These are phyloP conservation scores for Lophotis ruficrista DNA, from an alignment of 2,113 vertebrate species.

Conservation along the genomic window DNA sequence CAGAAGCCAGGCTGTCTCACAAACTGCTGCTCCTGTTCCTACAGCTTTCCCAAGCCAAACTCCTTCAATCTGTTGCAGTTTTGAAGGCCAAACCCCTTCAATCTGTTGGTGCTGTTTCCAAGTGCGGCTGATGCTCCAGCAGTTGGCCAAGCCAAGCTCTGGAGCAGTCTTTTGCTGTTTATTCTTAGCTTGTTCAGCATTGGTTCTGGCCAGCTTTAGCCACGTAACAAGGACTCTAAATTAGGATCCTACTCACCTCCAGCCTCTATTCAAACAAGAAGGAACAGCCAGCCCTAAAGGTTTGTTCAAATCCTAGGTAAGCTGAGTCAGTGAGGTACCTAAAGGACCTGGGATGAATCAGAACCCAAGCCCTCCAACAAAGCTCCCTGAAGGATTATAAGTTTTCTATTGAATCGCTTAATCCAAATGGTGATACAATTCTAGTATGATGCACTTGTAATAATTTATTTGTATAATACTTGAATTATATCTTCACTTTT, in stretches of 20 bases:
- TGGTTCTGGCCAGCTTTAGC: background rate
- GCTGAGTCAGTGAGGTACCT: background rate
- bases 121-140: slow-evolving; percentile 61
- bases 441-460: background rate
- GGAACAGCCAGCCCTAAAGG: background rate
- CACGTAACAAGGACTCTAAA: background rate
- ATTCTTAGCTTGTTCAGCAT: slow-evolving; percentile 43
- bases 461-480: background rate
- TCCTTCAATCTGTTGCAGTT: slow-evolving; percentile 68
- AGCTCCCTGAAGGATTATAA: background rate
- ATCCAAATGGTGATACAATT: background rate
- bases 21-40: slow-evolving; percentile 60
- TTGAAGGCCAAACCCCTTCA: slow-evolving; percentile 66
- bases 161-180: slow-evolving; percentile 12
- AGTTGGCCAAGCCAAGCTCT: slow-evolving; percentile 50
- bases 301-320: background rate
- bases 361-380: background rate
- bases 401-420: background rate
- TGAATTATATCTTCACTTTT: background rate
- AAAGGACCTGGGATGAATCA: background rate
- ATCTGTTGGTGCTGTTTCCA: slow-evolving; percentile 61
- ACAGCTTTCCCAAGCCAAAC: slow-evolving; percentile 59
- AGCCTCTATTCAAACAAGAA: background rate
- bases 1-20: slow-evolving; percentile 62
- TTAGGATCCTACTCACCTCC: background rate